Evolutionary conservation across 2,113 vertebrate genomes (phyloP).

Genomic region (Campylomormyrus numenius): DNA sequence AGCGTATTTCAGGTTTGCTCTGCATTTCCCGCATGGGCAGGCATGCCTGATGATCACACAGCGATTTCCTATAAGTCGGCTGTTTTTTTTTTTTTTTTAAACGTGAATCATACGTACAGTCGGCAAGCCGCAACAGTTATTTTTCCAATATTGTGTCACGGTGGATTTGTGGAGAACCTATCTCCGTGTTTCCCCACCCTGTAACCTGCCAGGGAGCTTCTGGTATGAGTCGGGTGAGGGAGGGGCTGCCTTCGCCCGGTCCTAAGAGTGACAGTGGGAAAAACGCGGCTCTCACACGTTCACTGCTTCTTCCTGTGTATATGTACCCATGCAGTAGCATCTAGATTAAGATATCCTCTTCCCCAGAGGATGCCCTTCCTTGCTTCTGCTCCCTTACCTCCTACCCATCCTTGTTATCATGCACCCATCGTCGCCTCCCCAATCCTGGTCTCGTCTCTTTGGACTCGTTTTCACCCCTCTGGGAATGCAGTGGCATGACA

Average conservation of each 20-base stretch:
- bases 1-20: not conserved
- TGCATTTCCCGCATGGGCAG: not conserved
- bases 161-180: not conserved
- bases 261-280: not conserved
- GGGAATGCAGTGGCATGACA: conserved; percentile 36
- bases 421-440: not conserved
- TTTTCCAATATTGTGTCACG: conserved; percentile 29
- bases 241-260: not conserved
- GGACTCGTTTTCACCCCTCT: conserved; percentile 49
- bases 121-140: conserved; percentile 9
- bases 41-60: not conserved
- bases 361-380: not conserved
- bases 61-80: not conserved
- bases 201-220: not conserved
- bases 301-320: not conserved
- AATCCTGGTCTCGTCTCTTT: not conserved
- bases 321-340: not conserved
- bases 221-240: conserved; percentile 14
- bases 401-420: not conserved
- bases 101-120: not conserved
- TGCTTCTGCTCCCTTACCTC: not conserved
- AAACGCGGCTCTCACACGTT: not conserved
- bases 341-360: not conserved
- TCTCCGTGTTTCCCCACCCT: not conserved
- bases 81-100: not conserved